phyloP scores from a whole-genome alignment of 2,888 invertebrate genomes.

The Poecilus cupreus region DNA sequence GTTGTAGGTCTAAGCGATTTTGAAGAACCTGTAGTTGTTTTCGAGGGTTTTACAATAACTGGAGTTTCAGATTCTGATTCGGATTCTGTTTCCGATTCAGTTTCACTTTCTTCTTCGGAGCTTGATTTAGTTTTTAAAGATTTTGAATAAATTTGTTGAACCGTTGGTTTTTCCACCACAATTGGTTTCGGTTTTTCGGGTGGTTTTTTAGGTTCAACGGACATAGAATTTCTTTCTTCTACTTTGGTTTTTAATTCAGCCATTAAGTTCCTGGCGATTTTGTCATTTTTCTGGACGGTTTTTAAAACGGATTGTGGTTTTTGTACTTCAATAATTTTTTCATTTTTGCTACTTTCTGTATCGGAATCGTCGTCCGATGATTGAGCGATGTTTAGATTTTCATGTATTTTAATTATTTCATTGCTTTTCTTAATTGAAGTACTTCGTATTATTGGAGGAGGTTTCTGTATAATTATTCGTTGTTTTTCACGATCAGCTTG shows the following conservation, averaged over 20 bases:
- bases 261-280: conserved; percentile 21
- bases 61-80: conserved; percentile 45
- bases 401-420: not conserved
- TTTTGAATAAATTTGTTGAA: conserved; percentile 38
- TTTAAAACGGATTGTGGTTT: conserved; percentile 23
- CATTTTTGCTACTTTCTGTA: conserved; percentile 43
- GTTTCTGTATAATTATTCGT: not conserved
- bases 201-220: not conserved
- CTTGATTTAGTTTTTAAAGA: not conserved
- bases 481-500: conserved; percentile 60
- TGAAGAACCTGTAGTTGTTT: not conserved
- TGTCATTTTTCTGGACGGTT: conserved; percentile 15
- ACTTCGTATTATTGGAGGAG: not conserved
- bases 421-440: not conserved
- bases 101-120: conserved; percentile 23
- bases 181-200: conserved; percentile 8
- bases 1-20: not conserved
- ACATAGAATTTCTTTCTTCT: conserved; percentile 15
- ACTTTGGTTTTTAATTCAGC: conserved; percentile 48
- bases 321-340: not conserved
- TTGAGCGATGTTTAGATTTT: not conserved
- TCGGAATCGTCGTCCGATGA: conserved; percentile 42
- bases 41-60: conserved; percentile 24
- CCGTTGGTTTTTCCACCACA: conserved; percentile 7
- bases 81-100: conserved; percentile 13